Base-by-base conservation (phyloP, 2,797 vertebrate species). In the Muscicapa striata region DNA sequence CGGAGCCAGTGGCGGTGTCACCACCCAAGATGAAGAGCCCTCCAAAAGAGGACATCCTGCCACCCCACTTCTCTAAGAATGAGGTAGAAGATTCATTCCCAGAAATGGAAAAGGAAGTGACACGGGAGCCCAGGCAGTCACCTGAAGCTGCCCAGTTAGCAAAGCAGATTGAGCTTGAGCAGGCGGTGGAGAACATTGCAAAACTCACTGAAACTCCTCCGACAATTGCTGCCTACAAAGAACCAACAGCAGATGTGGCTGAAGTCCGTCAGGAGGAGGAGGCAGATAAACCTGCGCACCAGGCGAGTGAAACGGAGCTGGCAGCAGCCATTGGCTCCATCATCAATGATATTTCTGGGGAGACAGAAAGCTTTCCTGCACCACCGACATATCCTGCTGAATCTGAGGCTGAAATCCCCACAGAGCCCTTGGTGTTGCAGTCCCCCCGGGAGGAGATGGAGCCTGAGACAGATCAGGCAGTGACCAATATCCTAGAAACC, bases 261-360 rank as follows among this genome's bases (percentile, higher is more conserved):
- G 95, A 97, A 68, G 95, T 98, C 61, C 98, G 98, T 61, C 97
- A 98, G 75, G 97, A 99, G 51, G 98, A 98, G 83, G 99, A 99
- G 23, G 98, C 98, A 52, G 99, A 99, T 93, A 99, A 99, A 89
- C 98, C 98, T 0, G 98, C 98, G 0, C 99, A 98, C 87, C 99
- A 99, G 92, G 98, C 99, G 3, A 99, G 98, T 40, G 99, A 99
- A 97, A 99, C 99, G 0, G 99, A 99, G 96, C 98, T 99, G 92
- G 99, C 99, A 12, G 99, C 99, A 1, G 99, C 99, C 82, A 99
- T 99, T 3, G 99, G 99, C 89, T 99, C 99, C 76, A 99, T 99
- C 95, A 99, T 99, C 91, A 99, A 98, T 55, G 99, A 99, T 91
- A 98, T 97, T 78, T 98, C 98, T 84, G 98, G 97, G 66, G 99